Evolutionary conservation across 2,113 vertebrate genomes (phyloP).

Genomic region (Montifringilla adamsi): DNA sequence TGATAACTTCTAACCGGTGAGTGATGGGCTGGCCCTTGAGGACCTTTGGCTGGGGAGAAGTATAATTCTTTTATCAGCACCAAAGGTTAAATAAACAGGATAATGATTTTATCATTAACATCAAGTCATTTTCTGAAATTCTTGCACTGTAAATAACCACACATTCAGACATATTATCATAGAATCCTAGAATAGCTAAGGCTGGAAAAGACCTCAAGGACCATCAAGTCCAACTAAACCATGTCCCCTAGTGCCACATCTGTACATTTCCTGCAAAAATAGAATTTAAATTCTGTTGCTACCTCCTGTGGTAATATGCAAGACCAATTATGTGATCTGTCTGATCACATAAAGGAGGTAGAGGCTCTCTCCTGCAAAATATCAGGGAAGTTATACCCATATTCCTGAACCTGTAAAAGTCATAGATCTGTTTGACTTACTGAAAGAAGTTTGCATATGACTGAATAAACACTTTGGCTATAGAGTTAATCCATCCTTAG

Average conservation of each 20-base stretch:
- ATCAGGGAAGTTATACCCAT: accelerated
- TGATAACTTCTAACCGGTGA: background rate
- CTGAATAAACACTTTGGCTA: background rate
- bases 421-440: background rate
- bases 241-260: no score
- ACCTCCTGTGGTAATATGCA: background rate
- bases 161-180: background rate
- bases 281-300: background rate
- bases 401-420: background rate
- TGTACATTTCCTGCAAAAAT: accelerated
- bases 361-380: background rate
- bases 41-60: background rate
- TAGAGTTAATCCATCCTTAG: background rate
- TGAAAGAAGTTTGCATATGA: background rate
- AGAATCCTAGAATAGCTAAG: background rate
- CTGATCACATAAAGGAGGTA: background rate
- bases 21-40: background rate
- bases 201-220: background rate
- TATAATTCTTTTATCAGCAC: background rate
- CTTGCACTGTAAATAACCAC: background rate
- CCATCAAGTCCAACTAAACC: background rate
- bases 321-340: background rate
- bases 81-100: background rate
- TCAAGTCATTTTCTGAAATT: background rate
- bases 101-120: background rate